Percentiles rank a stretch among this genome's conserved stretches.
phyloP scores from a whole-genome alignment of 53 echinoderm and acorn worm genomes.

The Mesocentrotus franciscanus region DNA sequence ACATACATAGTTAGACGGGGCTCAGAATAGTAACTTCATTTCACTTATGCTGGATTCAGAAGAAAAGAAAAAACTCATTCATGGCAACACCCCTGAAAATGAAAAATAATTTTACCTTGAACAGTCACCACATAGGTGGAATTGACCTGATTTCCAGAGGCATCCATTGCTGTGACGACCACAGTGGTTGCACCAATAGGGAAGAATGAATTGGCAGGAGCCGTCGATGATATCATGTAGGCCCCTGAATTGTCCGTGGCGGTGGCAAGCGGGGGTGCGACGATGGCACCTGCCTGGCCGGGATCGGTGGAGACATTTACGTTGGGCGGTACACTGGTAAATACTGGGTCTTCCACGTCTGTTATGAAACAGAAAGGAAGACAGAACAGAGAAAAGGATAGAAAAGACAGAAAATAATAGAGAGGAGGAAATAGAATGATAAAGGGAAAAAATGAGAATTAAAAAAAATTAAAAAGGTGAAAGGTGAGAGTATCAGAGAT shows the following conservation, averaged over 20 bases:
- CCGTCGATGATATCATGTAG: slow-evolving; percentile 14
- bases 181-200: slow-evolving; percentile 59
- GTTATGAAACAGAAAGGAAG: neutral
- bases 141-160: slow-evolving; percentile 54
- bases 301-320: slow-evolving; percentile 50
- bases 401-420: neutral
- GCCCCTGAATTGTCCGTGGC: slow-evolving; percentile 72
- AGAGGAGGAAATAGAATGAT: neutral
- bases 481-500: neutral
- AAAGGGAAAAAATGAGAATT: neutral
- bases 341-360: slow-evolving; percentile 71
- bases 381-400: neutral
- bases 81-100: neutral
- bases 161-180: slow-evolving; percentile 62
- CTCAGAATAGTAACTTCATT: too few species aligned
- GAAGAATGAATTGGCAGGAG: slow-evolving; percentile 34
- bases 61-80: too few species aligned
- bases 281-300: slow-evolving; percentile 6
- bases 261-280: slow-evolving; percentile 28
- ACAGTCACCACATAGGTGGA: slow-evolving; percentile 69
- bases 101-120: slow-evolving; percentile 36
- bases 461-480: neutral
- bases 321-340: slow-evolving; percentile 57
- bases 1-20: too few species aligned
- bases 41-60: too few species aligned